Evolutionary conservation across 2,888 invertebrate genomes (phyloP).

Genomic region (Xanthia icteritia): DNA sequence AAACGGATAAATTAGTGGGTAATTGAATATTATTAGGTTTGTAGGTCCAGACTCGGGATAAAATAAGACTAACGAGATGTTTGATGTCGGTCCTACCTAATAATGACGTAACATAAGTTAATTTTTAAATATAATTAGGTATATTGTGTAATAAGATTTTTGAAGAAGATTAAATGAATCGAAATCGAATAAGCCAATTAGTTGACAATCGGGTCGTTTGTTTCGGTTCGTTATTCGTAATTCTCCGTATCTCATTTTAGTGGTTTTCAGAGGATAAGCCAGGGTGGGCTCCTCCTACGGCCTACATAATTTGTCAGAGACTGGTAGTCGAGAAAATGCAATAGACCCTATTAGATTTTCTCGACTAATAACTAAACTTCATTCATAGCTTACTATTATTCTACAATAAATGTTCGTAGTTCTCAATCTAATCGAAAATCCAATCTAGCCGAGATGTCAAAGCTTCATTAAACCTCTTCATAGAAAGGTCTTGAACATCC

Average conservation of each 20-base stretch:
- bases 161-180: constrained; percentile 13
- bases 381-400: neutral
- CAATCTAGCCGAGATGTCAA: constrained; percentile 24
- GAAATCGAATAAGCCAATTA: constrained; percentile 31
- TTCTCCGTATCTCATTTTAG: constrained; percentile 46
- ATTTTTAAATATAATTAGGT: neutral
- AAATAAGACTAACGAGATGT: constrained; percentile 28
- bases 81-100: neutral
- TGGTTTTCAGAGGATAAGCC: constrained; percentile 1
- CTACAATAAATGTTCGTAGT: neutral
- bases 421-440: constrained; percentile 28
- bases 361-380: neutral
- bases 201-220: constrained; percentile 20
- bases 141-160: constrained; percentile 4
- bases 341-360: neutral
- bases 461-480: constrained; percentile 24
- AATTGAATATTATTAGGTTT: constrained; percentile 54
- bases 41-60: neutral
- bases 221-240: constrained; percentile 27
- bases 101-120: constrained; percentile 4
- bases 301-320: neutral
- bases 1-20: constrained; percentile 48
- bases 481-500: constrained; percentile 2
- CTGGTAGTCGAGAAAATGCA: too few species aligned
- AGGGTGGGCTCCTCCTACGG: neutral